phyloP scores from a whole-genome alignment of 2,113 vertebrate genomes.

The Micromys minutus region DNA sequence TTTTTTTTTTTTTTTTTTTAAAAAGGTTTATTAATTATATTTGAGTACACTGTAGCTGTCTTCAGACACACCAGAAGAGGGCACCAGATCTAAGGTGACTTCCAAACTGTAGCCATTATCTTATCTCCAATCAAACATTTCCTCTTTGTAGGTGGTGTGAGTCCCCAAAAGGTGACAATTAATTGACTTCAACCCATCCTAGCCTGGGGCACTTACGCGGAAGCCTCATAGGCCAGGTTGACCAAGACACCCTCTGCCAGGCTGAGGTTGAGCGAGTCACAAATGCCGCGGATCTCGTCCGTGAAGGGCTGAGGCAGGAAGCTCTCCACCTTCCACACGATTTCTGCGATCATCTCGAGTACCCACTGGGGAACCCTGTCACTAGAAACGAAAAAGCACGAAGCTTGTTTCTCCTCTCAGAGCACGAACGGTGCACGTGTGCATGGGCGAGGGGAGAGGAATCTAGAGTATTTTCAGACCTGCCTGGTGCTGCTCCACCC shows the following conservation, averaged over 20 bases:
- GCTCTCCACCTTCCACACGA: conserved; percentile 82
- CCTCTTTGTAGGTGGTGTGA: neutral
- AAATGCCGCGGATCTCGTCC: conserved; percentile 89
- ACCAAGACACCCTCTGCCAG: conserved; percentile 89
- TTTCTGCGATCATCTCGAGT: conserved; percentile 80
- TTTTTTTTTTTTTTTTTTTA: too few species aligned
- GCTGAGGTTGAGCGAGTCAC: conserved; percentile 80
- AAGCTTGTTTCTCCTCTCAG: neutral
- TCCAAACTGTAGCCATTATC: neutral
- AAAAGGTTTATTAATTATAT: too few species aligned
- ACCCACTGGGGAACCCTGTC: conserved; percentile 90
- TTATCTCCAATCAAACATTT: neutral
- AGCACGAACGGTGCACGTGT: fast-evolving
- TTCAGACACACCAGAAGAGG: too few species aligned
- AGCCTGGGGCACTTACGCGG: conserved; percentile 87
- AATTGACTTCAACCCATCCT: too few species aligned
- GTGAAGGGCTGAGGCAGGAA: conserved; percentile 89
- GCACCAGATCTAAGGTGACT: neutral
- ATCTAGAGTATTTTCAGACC: neutral
- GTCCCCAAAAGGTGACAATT: fast-evolving
- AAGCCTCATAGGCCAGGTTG: conserved; percentile 94
- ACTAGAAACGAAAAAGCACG: conserved; percentile 80
- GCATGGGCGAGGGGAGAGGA: fast-evolving
- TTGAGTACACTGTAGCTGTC: too few species aligned
- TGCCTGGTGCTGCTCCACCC: fast-evolving